phyloP scores from a whole-genome alignment of 2,888 invertebrate genomes.

The Cabera pusaria region DNA sequence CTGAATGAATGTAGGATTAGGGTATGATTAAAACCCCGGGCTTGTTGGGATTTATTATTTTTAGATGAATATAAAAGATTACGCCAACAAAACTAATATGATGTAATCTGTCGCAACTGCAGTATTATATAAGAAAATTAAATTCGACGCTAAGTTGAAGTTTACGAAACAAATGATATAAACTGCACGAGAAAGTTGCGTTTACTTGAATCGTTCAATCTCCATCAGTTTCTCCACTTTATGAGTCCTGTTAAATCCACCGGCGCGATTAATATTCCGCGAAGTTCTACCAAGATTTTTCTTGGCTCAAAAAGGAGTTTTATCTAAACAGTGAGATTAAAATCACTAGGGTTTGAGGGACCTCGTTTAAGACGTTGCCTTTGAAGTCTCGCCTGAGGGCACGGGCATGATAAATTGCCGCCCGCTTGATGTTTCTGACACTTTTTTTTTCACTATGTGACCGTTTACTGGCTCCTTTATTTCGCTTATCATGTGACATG shows the following conservation, averaged over 20 bases:
- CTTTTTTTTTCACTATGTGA: slow-evolving; percentile 51
- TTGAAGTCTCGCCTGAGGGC: slow-evolving; percentile 59
- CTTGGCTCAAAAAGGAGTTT: slow-evolving; percentile 44
- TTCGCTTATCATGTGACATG: slow-evolving; percentile 60
- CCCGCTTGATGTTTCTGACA: slow-evolving; percentile 63
- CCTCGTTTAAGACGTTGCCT: slow-evolving; percentile 50
- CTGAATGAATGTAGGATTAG: slow-evolving; percentile 18
- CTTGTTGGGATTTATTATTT: no score
- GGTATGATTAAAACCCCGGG: slow-evolving; percentile 5
- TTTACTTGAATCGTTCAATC: slow-evolving; percentile 14
- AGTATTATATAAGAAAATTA: no score
- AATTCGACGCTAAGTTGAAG: no score
- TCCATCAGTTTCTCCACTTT: slow-evolving; percentile 32
- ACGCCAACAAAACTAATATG: no score
- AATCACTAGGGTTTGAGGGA: slow-evolving; percentile 59
- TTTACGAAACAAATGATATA: no score
- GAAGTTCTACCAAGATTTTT: slow-evolving; percentile 46
- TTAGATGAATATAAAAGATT: no score
- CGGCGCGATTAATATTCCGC: slow-evolving; percentile 47
- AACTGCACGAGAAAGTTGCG: slow-evolving; percentile 3
- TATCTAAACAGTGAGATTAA: slow-evolving; percentile 70
- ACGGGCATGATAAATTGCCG: slow-evolving; percentile 67
- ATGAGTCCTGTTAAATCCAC: slow-evolving; percentile 39
- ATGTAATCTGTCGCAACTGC: no score
- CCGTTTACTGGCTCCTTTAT: slow-evolving; percentile 60